These are phyloP conservation scores for Lomographa bimaculata DNA, from an alignment of 2,888 invertebrate genomes.

Conservation along the genomic window DNA sequence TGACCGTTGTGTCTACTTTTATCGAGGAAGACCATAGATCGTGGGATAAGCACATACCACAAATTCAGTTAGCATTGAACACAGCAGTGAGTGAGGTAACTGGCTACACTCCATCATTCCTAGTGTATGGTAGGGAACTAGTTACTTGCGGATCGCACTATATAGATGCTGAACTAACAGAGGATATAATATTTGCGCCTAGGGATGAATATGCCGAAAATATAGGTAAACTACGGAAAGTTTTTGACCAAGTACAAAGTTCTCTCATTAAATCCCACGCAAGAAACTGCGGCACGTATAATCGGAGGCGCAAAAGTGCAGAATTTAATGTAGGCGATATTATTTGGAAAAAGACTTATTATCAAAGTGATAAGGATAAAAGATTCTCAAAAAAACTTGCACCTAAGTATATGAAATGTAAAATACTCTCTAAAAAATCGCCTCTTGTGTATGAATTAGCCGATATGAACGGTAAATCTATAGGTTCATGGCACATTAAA, in stretches of 20 bases:
- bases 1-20: no score
- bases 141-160: slow-evolving; percentile 3
- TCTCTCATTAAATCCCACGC: background rate
- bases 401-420: no score
- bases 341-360: no score
- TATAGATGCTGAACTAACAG: background rate
- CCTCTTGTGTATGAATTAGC: no score
- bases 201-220: slow-evolving; percentile 6
- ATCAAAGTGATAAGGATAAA: no score
- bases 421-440: no score
- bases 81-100: slow-evolving; percentile 3
- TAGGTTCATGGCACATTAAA: no score
- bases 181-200: background rate
- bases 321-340: no score
- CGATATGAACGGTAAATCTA: no score
- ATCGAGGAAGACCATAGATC: slow-evolving; percentile 2
- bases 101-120: no score
- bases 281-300: background rate
- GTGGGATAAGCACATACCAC: slow-evolving; percentile 4
- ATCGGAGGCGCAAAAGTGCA: no score
- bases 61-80: slow-evolving; percentile 8
- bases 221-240: background rate
- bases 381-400: no score
- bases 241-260: slow-evolving; percentile 2
- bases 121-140: background rate